A percentile compares a stretch with the other conserved stretches of the same genome.
phyloP scores from a whole-genome alignment of 2,888 invertebrate genomes.

The Eupsilia transversa region DNA sequence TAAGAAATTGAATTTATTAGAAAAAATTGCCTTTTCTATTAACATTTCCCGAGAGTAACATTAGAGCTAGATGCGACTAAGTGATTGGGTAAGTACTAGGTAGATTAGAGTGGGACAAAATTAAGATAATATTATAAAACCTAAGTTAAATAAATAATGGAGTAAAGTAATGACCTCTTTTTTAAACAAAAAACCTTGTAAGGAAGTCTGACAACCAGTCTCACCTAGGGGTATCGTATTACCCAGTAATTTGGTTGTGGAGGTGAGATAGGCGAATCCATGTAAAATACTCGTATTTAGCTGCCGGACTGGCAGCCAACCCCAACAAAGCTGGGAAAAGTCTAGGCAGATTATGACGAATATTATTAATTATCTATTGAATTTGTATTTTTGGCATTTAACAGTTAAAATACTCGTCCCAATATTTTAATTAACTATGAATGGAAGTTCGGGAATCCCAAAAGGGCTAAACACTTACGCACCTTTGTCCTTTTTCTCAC shows the following conservation, averaged over 20 bases:
- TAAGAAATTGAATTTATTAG: conserved; percentile 6
- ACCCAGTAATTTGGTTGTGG: background rate
- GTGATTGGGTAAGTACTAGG: conserved; percentile 23
- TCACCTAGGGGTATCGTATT: background rate
- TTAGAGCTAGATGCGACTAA: conserved; percentile 22
- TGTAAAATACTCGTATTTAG: background rate
- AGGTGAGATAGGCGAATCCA: background rate
- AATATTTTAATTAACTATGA: too few relatives aligned
- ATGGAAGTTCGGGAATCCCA: too few relatives aligned
- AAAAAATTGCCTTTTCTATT: background rate
- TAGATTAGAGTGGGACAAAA: background rate
- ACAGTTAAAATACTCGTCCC: too few relatives aligned
- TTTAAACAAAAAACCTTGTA: background rate
- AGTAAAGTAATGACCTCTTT: background rate
- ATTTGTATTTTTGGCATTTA: background rate
- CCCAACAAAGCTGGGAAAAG: background rate
- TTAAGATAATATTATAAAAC: background rate
- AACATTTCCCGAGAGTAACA: conserved; percentile 24
- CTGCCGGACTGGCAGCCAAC: background rate
- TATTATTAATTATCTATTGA: background rate
- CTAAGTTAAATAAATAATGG: background rate
- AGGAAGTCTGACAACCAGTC: background rate
- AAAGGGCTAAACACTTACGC: background rate
- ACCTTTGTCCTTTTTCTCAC: background rate
- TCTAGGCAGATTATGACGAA: background rate